A percentile compares a stretch with the other conserved stretches of the same genome.
phyloP scores from a whole-genome alignment of 2,888 invertebrate species.

The Panzeria rudis region DNA sequence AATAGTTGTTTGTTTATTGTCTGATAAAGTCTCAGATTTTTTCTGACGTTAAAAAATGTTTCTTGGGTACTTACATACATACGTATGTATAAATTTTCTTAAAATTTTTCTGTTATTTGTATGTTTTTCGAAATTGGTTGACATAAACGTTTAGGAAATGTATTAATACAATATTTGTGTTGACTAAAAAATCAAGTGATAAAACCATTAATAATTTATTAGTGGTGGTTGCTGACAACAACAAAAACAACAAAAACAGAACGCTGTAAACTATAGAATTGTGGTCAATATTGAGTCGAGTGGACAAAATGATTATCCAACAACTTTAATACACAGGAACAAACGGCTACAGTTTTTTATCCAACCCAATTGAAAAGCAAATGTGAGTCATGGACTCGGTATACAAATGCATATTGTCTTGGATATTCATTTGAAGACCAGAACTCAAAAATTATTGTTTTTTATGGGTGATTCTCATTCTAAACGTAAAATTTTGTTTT shows the following conservation, averaged over 20 bases:
- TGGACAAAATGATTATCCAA: conserved; percentile 17
- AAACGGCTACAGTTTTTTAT: conserved; percentile 22
- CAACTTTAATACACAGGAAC: conserved; percentile 10
- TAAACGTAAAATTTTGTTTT: conserved; percentile 38
- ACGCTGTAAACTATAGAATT: conserved; percentile 34
- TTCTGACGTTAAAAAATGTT: too few relatives aligned
- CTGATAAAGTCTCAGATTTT: too few relatives aligned
- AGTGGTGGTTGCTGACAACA: conserved; percentile 61
- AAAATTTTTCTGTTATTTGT: conserved; percentile 20
- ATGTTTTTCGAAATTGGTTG: conserved; percentile 53
- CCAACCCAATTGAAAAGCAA: conserved; percentile 35
- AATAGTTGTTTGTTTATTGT: too few relatives aligned
- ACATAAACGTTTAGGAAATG: conserved; percentile 65
- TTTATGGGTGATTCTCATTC: too few relatives aligned
- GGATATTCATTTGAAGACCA: conserved; percentile 12
- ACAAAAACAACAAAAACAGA: conserved; percentile 12
- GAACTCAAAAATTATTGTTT: conserved; percentile 32
- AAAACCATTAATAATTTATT: conserved; percentile 76
- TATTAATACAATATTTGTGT: conserved; percentile 51
- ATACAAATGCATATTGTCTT: conserved; percentile 46
- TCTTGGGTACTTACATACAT: too few relatives aligned
- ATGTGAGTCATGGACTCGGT: conserved; percentile 65
- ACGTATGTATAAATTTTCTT: background rate
- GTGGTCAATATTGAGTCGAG: background rate
- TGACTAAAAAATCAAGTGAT: conserved; percentile 71